These are phyloP conservation scores for Nymphalis urticae DNA, from an alignment of 2,888 invertebrate species.

Conservation along the genomic window DNA sequence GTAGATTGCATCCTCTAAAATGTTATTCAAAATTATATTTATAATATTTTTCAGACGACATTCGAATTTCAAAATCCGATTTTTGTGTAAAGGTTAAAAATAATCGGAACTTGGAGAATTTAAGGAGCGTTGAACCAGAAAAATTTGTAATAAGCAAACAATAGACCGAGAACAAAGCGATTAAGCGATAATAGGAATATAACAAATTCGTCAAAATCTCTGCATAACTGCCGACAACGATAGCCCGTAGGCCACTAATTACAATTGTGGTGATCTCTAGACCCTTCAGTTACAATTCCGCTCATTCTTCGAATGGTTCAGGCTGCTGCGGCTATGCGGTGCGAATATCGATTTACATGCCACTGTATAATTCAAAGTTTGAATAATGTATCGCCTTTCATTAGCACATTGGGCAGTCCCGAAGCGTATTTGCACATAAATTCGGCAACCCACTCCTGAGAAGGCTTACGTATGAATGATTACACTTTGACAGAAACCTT, in stretches of 20 bases:
- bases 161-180: slow-evolving; percentile 11
- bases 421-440: slow-evolving; percentile 80
- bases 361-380: slow-evolving; percentile 80
- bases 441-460: slow-evolving; percentile 75
- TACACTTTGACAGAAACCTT: slow-evolving; percentile 52
- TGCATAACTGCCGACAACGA: slow-evolving; percentile 34
- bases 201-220: slow-evolving; percentile 37
- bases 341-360: slow-evolving; percentile 81
- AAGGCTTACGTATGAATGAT: slow-evolving; percentile 73
- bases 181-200: slow-evolving; percentile 34
- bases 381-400: slow-evolving; percentile 82
- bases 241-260: slow-evolving; percentile 39
- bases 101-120: slow-evolving; percentile 1
- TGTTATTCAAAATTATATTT: slow-evolving; percentile 16
- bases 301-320: slow-evolving; percentile 60
- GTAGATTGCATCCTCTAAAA: slow-evolving; percentile 34
- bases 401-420: slow-evolving; percentile 79
- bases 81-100: not conserved
- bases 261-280: slow-evolving; percentile 43
- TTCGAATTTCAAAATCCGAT: not conserved
- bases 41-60: not conserved
- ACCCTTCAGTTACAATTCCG: slow-evolving; percentile 50
- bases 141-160: slow-evolving; percentile 1
- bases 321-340: slow-evolving; percentile 76
- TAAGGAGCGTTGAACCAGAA: slow-evolving; percentile 5